Evolutionary conservation across 2,888 invertebrate species (phyloP).

Genomic region (Iphiclides podalirius): DNA sequence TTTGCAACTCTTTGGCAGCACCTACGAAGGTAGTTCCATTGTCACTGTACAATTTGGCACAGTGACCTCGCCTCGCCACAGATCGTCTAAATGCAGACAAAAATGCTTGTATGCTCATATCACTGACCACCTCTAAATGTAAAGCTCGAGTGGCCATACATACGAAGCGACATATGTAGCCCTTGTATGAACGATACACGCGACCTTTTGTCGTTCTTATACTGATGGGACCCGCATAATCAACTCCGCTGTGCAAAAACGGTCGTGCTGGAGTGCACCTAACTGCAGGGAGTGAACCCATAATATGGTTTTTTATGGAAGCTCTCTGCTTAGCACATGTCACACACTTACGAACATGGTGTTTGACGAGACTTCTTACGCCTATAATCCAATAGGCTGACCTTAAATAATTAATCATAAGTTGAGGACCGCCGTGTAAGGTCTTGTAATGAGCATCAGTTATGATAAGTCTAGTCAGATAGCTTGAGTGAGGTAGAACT

Average conservation of each 20-base stretch:
- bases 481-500: background rate
- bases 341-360: background rate
- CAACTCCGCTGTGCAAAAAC: background rate
- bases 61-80: no score
- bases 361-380: background rate
- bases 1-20: no score
- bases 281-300: background rate
- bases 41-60: conserved; percentile 14
- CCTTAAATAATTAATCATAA: background rate
- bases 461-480: background rate
- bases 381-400: background rate
- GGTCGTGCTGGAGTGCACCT: background rate
- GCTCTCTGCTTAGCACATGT: background rate
- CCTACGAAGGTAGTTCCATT: background rate
- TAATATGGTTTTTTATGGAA: background rate
- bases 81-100: background rate
- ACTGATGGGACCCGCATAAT: background rate
- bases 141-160: conserved; percentile 31
- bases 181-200: conserved; percentile 7
- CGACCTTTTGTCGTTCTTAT: background rate
- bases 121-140: conserved; percentile 26
- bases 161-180: conserved; percentile 24
- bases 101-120: conserved; percentile 18
- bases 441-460: no score
- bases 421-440: background rate